Evolutionary conservation across 2,888 invertebrate species (phyloP).

Genomic region (Liposcelis brunnea): DNA sequence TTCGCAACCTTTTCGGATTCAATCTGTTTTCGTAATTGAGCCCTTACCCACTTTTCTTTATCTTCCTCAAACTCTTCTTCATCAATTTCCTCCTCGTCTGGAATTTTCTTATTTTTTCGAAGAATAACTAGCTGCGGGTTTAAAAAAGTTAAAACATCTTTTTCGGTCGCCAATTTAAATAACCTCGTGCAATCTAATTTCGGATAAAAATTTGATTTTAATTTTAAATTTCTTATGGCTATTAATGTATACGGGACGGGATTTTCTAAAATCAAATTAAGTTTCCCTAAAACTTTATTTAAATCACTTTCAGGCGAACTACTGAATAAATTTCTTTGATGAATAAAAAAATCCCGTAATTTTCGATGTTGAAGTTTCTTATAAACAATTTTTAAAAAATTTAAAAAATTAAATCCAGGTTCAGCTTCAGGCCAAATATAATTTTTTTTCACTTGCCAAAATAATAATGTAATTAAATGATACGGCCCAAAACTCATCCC

Average conservation of each 20-base stretch:
- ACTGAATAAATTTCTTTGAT: slow-evolving; percentile 52
- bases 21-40: slow-evolving; percentile 31
- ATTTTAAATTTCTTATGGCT: slow-evolving; percentile 48
- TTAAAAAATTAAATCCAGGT: slow-evolving; percentile 45
- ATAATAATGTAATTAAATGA: slow-evolving; percentile 55
- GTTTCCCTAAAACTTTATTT: slow-evolving; percentile 42
- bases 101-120: neutral
- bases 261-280: slow-evolving; percentile 50
- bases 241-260: slow-evolving; percentile 52
- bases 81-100: slow-evolving; percentile 9
- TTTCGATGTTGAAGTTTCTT: slow-evolving; percentile 38
- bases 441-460: slow-evolving; percentile 58
- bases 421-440: slow-evolving; percentile 57
- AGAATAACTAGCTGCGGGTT: slow-evolving; percentile 18
- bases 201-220: slow-evolving; percentile 43
- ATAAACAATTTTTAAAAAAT: slow-evolving; percentile 45
- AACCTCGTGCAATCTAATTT: slow-evolving; percentile 39
- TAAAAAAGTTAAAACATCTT: slow-evolving; percentile 20
- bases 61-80: slow-evolving; percentile 21
- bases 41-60: slow-evolving; percentile 28
- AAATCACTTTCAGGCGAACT: slow-evolving; percentile 46
- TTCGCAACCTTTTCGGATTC: slow-evolving; percentile 26
- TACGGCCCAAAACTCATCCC: slow-evolving; percentile 47
- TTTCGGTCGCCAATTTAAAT: slow-evolving; percentile 39
- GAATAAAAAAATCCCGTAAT: slow-evolving; percentile 56